Base-by-base conservation (phyloP, 1,140 invertebrate genomes). In the Hylyphantes graminicola region DNA sequence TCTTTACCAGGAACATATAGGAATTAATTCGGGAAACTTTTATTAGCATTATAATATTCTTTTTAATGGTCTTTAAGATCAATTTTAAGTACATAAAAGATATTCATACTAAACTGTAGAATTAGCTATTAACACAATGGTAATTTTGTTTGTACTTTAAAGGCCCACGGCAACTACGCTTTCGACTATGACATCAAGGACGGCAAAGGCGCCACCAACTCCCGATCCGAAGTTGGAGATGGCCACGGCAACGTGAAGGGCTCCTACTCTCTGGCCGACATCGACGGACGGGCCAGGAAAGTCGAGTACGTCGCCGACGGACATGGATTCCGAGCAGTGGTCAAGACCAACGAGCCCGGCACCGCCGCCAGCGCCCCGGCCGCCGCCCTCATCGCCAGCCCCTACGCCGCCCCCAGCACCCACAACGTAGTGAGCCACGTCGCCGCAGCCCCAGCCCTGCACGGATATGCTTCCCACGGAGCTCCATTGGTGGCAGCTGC, bases 291-390 rank as follows among this genome's bases (percentile, higher is more conserved):
- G 35, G 35, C 35, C 35, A 35, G 35, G 35, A 35, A 35, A 35
- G 35, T 35, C 11, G 73, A 86, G 13, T 87, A 87, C 63, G 76
- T 86, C 17, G 86, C 86, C 48, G 86, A 35, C 35, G 35, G 35
- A 35, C 35, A 35, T 5, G 35, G 35, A 35, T 35, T 35, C 35
- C 35, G 35, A 35, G 35, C 35, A 35, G 35, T 35, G 35, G 35
- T 35, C 35, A 35, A 35, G 35, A 35, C 35, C 35, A 35, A 35
- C 35, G 35, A 35, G 5, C 35, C 35, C 35, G 35, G 35, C 48
- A 7, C 12, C 15, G 21, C 21, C 48, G 13, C 7, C 21, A 35
- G 21, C 48, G 68, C 70, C 51, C 70, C 70, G 8, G 70, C 70
- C 0, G 70, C 70, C 2, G 57, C 73, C 15, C 35, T 76, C 57